Base-by-base conservation (phyloP, 2,888 invertebrate species). In the Orchesellides sinensis region DNA sequence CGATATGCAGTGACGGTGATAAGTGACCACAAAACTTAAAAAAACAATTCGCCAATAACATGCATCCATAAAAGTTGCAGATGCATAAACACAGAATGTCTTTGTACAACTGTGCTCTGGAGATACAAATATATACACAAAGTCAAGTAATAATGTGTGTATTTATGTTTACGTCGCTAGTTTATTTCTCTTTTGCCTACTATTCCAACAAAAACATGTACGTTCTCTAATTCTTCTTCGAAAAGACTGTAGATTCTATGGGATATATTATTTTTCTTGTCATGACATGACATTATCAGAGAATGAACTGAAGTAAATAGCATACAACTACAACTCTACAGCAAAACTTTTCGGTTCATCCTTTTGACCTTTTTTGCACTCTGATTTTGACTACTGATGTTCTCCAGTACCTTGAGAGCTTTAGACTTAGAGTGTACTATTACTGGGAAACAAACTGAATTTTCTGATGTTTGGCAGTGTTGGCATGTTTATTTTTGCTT, bases 171-270 rank as follows among this genome's bases (percentile, higher is more conserved):
- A 25, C 8, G 8, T 10, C 19, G 32, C 5, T 49, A 25, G 74
- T 74, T 73, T 63, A 72, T 63, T 74, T 65, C 65, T 32, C 70
- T 65, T 40, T 23, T 54, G 63, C 65, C 52, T 65, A 65, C 52
- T 74, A 54, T 54, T 59, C 72, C 59, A 72, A 59, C 47, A 72
- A 59, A 52, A 72, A 72, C 59, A 27, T 70, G 35, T 45, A 40
- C 40, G 27, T 45, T 8, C 1, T 19, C 47, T 59, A 23, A 8
- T 25, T 17, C 19, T 23, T 52, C 21, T 49, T 5, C 5, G 5
- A 52, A 19, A 52, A 10, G 8, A 10, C 17, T 40, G 40, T n/a
- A 10, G 32, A 32, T 5, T 32, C 32, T 32, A 5, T 54, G 25
- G 23, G n/a, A n/a, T 29, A 35, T 59, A 59, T 27, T 49, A 68